These are phyloP conservation scores for Zapus hudsonius DNA, from an alignment of 2,113 vertebrate genomes.

Conservation along the genomic window DNA sequence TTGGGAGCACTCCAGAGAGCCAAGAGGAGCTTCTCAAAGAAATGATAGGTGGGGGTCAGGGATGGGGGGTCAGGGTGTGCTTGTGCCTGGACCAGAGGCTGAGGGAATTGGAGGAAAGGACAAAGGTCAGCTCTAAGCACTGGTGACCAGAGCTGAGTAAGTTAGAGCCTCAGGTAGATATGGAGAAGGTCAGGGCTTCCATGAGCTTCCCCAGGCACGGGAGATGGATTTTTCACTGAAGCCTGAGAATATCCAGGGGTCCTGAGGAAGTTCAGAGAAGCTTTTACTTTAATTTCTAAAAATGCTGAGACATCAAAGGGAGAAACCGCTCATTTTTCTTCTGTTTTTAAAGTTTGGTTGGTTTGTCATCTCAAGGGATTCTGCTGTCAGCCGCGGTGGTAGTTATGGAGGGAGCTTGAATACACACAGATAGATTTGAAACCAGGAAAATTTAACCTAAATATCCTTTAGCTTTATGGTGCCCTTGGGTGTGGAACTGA, in stretches of 20 bases:
- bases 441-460: conserved; percentile 63
- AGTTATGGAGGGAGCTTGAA: conserved; percentile 12
- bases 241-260: neutral
- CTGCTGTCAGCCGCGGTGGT: neutral
- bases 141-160: neutral
- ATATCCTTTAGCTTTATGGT: conserved; percentile 55
- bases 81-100: too few species aligned
- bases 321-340: conserved; percentile 5
- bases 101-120: neutral
- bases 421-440: conserved; percentile 48
- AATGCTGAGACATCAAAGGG: conserved; percentile 48
- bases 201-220: neutral
- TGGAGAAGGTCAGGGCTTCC: neutral
- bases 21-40: neutral
- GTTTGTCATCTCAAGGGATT: conserved; percentile 60
- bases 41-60: neutral
- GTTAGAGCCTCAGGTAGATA: neutral
- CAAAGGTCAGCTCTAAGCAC: neutral
- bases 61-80: too few species aligned
- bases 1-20: neutral
- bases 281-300: conserved; percentile 24
- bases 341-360: conserved; percentile 49
- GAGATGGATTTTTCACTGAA: neutral
- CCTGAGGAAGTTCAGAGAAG: conserved; percentile 3
- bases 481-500: conserved; percentile 50